A percentile compares a stretch with the other conserved stretches of the same genome.
Conservation (phyloP, 2,113 vertebrate species). For the Salvelinus fontinalis region DNA sequence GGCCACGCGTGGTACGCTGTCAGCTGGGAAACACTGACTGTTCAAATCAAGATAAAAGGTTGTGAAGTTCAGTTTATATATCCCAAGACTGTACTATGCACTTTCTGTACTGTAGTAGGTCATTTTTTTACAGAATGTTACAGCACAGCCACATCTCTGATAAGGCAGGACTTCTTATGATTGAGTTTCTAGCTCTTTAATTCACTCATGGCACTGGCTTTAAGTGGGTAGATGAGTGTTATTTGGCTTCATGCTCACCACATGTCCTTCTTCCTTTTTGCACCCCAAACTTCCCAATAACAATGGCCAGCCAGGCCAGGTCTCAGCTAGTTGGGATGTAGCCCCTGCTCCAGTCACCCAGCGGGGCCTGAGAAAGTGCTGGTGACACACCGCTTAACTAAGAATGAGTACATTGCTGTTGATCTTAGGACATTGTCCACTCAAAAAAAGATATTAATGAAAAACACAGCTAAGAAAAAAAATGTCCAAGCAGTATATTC, state of each 20-base stretch:
- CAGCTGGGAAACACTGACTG: constrained; percentile 65
- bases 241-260: not conserved
- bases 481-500: not conserved
- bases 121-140: too few species aligned
- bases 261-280: not conserved
- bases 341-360: not conserved
- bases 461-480: not conserved
- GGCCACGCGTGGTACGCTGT: constrained; percentile 56
- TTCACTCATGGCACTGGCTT: not conserved
- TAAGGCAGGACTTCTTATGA: too few species aligned
- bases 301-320: not conserved
- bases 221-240: constrained; percentile 18
- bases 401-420: not conserved
- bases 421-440: not conserved
- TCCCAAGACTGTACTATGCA: too few species aligned
- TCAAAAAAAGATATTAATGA: not conserved
- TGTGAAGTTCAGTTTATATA: constrained; percentile 64
- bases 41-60: constrained; percentile 69
- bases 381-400: not conserved
- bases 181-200: too few species aligned
- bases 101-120: too few species aligned
- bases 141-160: too few species aligned
- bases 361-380: not conserved
- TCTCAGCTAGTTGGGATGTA: not conserved
- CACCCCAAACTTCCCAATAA: not conserved